A percentile compares a stretch with the other conserved stretches of the same genome.
These are phyloP conservation scores for Anoplopoma fimbria DNA, from an alignment of 2,113 vertebrate genomes.

Conservation along the genomic window DNA sequence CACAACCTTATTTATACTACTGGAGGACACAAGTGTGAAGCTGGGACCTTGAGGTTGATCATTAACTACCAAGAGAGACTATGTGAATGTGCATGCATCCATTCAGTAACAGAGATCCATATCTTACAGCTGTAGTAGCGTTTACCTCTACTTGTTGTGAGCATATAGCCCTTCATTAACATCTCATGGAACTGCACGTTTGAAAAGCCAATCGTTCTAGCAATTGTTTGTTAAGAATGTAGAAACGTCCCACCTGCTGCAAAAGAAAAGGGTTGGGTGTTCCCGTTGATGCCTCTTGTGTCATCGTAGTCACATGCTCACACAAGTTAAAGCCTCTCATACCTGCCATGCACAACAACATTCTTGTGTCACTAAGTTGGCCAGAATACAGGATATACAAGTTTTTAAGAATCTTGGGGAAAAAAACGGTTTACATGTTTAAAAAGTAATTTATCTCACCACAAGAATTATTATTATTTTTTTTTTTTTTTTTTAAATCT, in stretches of 20 bases:
- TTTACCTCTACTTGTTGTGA: neutral
- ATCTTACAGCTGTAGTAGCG: neutral
- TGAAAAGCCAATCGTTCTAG: slow-evolving; percentile 15
- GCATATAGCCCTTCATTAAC: neutral
- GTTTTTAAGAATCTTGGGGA: neutral
- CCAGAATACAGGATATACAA: neutral
- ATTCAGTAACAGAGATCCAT: neutral
- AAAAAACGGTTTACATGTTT: too few relatives aligned
- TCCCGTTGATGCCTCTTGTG: neutral
- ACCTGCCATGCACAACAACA: too few relatives aligned
- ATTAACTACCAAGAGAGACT: neutral
- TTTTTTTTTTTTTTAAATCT: too few relatives aligned
- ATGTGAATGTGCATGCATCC: neutral
- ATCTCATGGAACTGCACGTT: neutral
- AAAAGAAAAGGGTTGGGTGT: neutral
- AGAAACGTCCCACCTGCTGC: neutral
- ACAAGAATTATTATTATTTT: too few relatives aligned
- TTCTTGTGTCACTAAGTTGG: too few relatives aligned
- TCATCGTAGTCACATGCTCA: neutral
- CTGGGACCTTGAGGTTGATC: neutral
- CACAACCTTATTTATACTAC: neutral
- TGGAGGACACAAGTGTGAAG: neutral
- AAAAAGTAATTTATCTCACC: neutral
- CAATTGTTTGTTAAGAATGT: neutral
- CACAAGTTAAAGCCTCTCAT: too few relatives aligned